Conservation (phyloP, 2,888 invertebrate species). For the Lasioglossum marginatum region DNA sequence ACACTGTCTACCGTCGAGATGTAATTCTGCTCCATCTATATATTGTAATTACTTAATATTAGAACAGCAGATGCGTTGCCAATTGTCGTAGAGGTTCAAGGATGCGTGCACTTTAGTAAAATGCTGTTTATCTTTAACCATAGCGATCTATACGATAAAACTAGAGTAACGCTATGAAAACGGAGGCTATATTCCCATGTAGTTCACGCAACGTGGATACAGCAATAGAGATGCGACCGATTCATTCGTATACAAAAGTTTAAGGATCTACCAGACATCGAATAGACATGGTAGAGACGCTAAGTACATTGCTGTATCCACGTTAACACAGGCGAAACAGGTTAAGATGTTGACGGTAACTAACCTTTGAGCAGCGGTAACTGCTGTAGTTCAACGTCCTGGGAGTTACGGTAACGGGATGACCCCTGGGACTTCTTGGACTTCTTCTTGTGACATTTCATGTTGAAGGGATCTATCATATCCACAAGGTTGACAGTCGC, state of each 20-base stretch:
- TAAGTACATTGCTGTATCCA: background rate
- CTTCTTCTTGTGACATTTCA: constrained; percentile 98
- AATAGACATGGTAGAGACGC: background rate
- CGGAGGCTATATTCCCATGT: background rate
- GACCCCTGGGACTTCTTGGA: constrained; percentile 99
- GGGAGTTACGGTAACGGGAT: constrained; percentile 98
- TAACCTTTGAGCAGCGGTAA: constrained; percentile 98
- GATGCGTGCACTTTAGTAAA: constrained; percentile 6
- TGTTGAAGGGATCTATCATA: constrained; percentile 99
- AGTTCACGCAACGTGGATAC: background rate
- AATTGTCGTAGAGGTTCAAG: constrained; percentile 45
- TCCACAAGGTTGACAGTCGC: constrained; percentile 97
- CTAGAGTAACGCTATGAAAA: background rate
- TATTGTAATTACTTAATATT: constrained; percentile 51
- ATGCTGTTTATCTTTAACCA: background rate
- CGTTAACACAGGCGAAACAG: background rate
- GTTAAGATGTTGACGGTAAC: constrained; percentile 68
- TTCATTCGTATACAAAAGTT: background rate
- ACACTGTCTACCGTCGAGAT: constrained; percentile 44
- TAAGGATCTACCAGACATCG: background rate
- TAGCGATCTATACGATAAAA: background rate
- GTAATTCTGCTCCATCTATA: constrained; percentile 17
- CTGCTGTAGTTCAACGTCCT: constrained; percentile 98
- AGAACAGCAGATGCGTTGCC: constrained; percentile 38
- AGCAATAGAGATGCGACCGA: background rate